These are phyloP conservation scores for Phalacrocorax brasilianus DNA, from an alignment of 2,113 vertebrate genomes.

Conservation along the genomic window DNA sequence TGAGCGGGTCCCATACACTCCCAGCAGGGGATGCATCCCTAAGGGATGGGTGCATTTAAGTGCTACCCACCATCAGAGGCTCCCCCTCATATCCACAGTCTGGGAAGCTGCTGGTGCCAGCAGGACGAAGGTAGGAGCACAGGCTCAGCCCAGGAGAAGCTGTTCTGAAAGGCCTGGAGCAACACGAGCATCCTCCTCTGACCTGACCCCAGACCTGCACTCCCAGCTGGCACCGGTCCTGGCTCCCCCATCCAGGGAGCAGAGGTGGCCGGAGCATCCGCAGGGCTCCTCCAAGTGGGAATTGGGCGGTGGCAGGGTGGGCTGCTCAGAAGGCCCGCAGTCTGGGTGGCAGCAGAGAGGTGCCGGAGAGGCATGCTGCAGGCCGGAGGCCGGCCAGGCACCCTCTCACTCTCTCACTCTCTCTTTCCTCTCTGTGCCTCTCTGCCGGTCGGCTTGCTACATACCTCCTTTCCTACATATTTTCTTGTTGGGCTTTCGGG, in stretches of 20 bases:
- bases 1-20: not conserved
- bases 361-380: not conserved
- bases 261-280: rapidly evolving
- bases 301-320: not conserved
- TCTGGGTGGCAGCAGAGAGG: not conserved
- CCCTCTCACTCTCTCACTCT: slow-evolving; percentile 72
- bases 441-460: slow-evolving; percentile 85
- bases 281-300: not conserved
- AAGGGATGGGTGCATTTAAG: not conserved
- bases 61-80: not conserved
- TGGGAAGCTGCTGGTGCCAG: not conserved
- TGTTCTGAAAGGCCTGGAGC: slow-evolving; percentile 47
- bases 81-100: not conserved
- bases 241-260: rapidly evolving
- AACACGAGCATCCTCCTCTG: not conserved
- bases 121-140: not conserved
- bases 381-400: slow-evolving; percentile 3
- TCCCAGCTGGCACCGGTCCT: not conserved
- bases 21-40: rapidly evolving
- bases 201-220: not conserved
- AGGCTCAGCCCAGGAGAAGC: not conserved
- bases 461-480: slow-evolving; percentile 99
- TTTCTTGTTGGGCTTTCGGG: slow-evolving; percentile 99
- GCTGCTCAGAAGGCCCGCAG: not conserved
- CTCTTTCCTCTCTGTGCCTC: slow-evolving; percentile 80